Base-by-base conservation (phyloP, 2,113 vertebrate genomes). In the Morphnarchus princeps region DNA sequence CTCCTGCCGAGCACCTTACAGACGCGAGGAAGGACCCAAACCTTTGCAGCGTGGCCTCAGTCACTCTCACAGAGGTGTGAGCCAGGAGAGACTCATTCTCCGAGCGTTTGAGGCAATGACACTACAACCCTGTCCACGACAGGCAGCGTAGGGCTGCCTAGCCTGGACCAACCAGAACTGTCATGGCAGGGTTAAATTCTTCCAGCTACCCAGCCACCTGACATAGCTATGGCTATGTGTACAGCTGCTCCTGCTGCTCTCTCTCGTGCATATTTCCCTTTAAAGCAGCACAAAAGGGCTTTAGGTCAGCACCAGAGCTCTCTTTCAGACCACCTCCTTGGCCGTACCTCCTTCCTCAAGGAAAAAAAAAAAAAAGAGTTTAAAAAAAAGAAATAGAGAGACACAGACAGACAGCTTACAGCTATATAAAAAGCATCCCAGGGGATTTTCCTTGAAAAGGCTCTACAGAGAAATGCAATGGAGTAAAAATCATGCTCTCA, bases 251-350 rank as follows among this genome's bases (percentile, higher is more conserved):
- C 45, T 87, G 76, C 76, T 86, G 66, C 59, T 71, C 76, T 70
- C 79, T 70, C 40, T 62, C 22, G 13, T 40, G 69, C 15, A 3
- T 52, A 29, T 82, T 91, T 89, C 70, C 50, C n/a, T 93, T 81
- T 55, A 81, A 93, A 89, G 78, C 47, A 57, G 43, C 69, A 93
- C 57, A 66, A 54, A 94, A 87, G 40, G 84, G 58, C 78, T 89
- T 89, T 49, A 91, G 89, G 81, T 85, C 93, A 94, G 70, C 22
- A 69, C 6, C 3, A 1, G 57, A 95, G 86, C 3, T 6, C 50
- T 62, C 78, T 91, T 87, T 89, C 81, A 96, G 73, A 79, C 18
- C 65, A 71, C 49, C 32, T 87, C 50, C 20, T 92, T 9, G 0
- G 55, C 63, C 81, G 40, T 3, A 5, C 67, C 69, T 84, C 50